These are phyloP conservation scores for Ashinkailepas kermadecensis DNA, from an alignment of 2,888 invertebrate species.

Conservation along the genomic window DNA sequence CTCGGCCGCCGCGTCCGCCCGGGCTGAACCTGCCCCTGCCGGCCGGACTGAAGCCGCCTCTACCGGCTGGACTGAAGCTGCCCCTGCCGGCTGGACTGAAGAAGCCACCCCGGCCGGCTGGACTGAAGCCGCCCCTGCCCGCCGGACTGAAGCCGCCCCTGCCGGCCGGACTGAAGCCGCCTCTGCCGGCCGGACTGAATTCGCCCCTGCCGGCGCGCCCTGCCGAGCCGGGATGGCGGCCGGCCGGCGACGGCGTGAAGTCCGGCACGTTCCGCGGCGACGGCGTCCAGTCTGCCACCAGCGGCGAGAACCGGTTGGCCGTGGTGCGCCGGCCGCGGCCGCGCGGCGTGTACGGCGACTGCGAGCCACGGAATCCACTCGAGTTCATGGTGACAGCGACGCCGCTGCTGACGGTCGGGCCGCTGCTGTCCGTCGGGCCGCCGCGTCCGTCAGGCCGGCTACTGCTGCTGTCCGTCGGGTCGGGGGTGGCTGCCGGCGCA, in stretches of 20 bases:
- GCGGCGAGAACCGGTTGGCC: neutral
- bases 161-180: neutral
- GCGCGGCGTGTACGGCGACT: neutral
- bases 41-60: neutral
- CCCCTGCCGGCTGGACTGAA: neutral
- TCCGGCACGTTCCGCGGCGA: neutral
- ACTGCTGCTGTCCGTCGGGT: too few relatives aligned
- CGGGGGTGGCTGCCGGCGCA: too few relatives aligned
- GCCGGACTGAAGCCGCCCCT: neutral
- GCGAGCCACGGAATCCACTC: neutral
- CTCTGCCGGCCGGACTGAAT: neutral
- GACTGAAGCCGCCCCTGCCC: neutral
- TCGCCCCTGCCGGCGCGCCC: neutral
- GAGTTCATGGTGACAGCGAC: constrained; percentile 28
- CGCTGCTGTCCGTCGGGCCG: too few relatives aligned
- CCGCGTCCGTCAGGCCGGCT: too few relatives aligned
- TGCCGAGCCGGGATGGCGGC: neutral
- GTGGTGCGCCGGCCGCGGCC: neutral
- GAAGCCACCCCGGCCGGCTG: neutral
- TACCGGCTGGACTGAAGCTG: neutral
- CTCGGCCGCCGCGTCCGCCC: neutral
- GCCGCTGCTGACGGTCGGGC: too few relatives aligned
- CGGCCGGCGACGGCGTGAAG: neutral
- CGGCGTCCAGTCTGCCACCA: neutral
- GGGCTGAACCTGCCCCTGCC: neutral